Evolutionary conservation across 2,888 invertebrate genomes (phyloP).

Genomic region (Synergus umbraculus): DNA sequence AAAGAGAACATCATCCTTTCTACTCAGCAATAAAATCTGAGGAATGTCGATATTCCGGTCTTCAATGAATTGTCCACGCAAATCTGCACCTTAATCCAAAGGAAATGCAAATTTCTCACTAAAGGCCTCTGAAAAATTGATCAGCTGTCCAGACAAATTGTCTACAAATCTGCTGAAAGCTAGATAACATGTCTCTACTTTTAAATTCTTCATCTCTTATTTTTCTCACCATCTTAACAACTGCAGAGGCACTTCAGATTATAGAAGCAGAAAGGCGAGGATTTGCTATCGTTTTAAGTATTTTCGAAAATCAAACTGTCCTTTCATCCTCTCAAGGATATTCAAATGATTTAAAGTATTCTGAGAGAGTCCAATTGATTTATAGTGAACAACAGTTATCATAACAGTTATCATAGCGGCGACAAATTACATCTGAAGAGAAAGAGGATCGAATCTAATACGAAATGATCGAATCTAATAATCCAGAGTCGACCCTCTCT

Average conservation of each 20-base stretch:
- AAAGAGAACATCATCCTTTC: conserved; percentile 32
- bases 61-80: conserved; percentile 34
- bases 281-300: background rate
- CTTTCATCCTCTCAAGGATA: background rate
- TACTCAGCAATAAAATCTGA: conserved; percentile 16
- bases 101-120: conserved; percentile 27
- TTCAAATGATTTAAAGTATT: background rate
- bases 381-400: conserved; percentile 15
- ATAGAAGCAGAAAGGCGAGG: background rate
- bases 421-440: conserved; percentile 22
- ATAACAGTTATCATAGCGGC: conserved; percentile 20
- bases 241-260: background rate
- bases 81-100: conserved; percentile 14
- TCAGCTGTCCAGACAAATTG: conserved; percentile 29
- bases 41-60: conserved; percentile 39
- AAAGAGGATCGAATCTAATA: conserved; percentile 11
- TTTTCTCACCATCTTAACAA: background rate
- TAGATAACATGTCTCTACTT: background rate
- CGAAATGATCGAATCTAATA: conserved; percentile 32
- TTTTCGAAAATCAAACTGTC: background rate
- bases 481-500: conserved; percentile 17
- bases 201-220: background rate
- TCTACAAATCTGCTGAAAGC: conserved; percentile 21
- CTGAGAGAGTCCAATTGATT: background rate
- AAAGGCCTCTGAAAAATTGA: conserved; percentile 19